phyloP scores from a whole-genome alignment of 1,140 invertebrate species.

The Lineus longissimus region DNA sequence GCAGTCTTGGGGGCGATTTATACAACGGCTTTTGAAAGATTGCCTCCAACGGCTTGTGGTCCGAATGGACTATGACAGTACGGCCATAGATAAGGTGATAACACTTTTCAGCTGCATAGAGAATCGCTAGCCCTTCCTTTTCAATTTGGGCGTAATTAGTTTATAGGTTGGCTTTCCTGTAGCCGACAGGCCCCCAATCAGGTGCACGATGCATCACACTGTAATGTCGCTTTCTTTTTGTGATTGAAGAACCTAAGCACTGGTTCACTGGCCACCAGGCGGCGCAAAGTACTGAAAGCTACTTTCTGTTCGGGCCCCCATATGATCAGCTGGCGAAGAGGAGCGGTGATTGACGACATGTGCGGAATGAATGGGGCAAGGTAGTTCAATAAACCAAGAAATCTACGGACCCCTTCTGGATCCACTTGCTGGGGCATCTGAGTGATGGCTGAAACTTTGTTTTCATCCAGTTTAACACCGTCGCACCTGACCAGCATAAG shows the following conservation, averaged over 20 bases:
- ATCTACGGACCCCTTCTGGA: constrained; percentile 23
- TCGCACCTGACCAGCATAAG: constrained; percentile 19
- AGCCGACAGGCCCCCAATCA: too few species aligned
- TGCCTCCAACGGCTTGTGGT: constrained; percentile 22
- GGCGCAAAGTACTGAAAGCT: not conserved
- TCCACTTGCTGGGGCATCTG: constrained; percentile 47
- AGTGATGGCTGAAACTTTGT: constrained; percentile 47
- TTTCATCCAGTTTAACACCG: constrained; percentile 31
- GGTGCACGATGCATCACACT: too few species aligned
- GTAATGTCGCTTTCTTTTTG: too few species aligned
- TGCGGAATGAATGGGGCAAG: constrained; percentile 28
- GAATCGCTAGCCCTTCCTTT: too few species aligned
- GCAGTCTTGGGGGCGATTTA: constrained; percentile 34
- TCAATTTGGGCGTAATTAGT: too few species aligned
- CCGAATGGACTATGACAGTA: too few species aligned
- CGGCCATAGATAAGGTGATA: too few species aligned
- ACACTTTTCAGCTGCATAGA: too few species aligned
- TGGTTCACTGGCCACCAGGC: too few species aligned
- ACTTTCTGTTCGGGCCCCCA: constrained; percentile 18
- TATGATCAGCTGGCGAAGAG: constrained; percentile 18
- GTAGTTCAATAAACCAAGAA: constrained; percentile 26
- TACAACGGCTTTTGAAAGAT: constrained; percentile 46
- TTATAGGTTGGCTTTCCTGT: too few species aligned
- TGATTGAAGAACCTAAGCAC: too few species aligned
- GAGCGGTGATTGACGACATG: constrained; percentile 19